These are phyloP conservation scores for Serilophus lunatus DNA, from an alignment of 2,113 vertebrate genomes.

Conservation along the genomic window DNA sequence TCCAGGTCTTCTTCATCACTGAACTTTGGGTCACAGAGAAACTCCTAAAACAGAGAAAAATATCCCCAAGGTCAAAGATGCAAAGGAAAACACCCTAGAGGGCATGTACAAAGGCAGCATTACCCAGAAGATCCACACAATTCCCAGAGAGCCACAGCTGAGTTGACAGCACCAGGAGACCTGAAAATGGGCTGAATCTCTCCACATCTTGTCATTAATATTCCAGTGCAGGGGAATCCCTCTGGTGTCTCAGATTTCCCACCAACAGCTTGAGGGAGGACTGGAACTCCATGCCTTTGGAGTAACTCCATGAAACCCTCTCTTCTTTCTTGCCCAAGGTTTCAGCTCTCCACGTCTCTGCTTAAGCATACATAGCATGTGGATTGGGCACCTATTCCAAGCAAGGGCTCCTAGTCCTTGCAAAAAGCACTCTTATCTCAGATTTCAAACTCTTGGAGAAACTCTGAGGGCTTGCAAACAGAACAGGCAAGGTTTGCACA, in stretches of 20 bases:
- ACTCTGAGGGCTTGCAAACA: neutral
- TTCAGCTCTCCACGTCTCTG: neutral
- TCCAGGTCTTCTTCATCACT: slow-evolving; percentile 89
- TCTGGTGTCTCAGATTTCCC: neutral
- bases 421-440: neutral
- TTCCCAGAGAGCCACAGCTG: neutral
- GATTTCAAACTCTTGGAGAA: neutral
- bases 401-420: neutral
- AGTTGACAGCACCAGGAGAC: neutral
- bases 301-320: neutral
- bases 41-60: slow-evolving; percentile 76
- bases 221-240: neutral
- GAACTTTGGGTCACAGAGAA: slow-evolving; percentile 94
- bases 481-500: neutral
- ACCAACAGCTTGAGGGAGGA: neutral
- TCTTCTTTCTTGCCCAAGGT: neutral
- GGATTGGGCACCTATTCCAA: neutral
- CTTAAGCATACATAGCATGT: neutral
- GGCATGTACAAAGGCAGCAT: neutral
- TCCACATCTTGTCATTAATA: neutral
- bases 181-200: neutral
- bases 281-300: neutral
- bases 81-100: neutral
- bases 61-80: neutral
- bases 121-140: neutral